Base-by-base conservation (phyloP, 2,113 vertebrate genomes). In the Thamnaconus septentrionalis region DNA sequence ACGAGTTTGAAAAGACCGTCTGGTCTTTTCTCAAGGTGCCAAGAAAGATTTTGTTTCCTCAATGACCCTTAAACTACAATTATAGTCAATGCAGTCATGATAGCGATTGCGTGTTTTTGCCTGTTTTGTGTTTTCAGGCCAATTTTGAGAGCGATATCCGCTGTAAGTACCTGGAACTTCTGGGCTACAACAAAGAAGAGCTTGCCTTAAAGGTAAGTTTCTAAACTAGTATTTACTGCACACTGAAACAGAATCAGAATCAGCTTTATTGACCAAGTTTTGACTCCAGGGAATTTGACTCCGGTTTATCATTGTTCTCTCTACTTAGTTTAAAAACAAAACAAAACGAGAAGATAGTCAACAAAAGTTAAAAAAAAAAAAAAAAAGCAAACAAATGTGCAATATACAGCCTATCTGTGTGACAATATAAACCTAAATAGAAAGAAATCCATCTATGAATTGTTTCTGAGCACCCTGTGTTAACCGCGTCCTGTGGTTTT, bases 11-110 rank as follows among this genome's bases (percentile, higher is more conserved):
- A 67, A 97, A 87, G 73, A 96, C 93, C 0, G 85, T 98, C 6
- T 99, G 97, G 97, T 94, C 94, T 59, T 99, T 98, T 78, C 78
- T 99, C 65, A 98, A 98, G 95, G 97, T 99, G 82, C 56, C 18
- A 51, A 1, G 6, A 5, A 3, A 18, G 3, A 31, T 5, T 5
- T 43, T 55, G 5, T 58, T 5, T n/a, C 8, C 18, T 50, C 5
- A 11, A 6, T 52, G 50, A 12, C 18, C 18, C 3, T 52, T 11
- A 52, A 31, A 12, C 11, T 52, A 52, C 4, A 52, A 31, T 12
- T 52, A 1, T 3, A 12, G 18, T 31, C 18, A 31, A 31, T 31
- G 18, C 18, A 31, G 18, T 2, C 18, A 31, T 31, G 18, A 31
- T 31, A 31, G 18, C 18, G 18, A 31, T 31, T 31, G 18, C 18